Evolutionary conservation across 2,888 invertebrate species (phyloP).

Genomic region (Eretmocerus hayati): DNA sequence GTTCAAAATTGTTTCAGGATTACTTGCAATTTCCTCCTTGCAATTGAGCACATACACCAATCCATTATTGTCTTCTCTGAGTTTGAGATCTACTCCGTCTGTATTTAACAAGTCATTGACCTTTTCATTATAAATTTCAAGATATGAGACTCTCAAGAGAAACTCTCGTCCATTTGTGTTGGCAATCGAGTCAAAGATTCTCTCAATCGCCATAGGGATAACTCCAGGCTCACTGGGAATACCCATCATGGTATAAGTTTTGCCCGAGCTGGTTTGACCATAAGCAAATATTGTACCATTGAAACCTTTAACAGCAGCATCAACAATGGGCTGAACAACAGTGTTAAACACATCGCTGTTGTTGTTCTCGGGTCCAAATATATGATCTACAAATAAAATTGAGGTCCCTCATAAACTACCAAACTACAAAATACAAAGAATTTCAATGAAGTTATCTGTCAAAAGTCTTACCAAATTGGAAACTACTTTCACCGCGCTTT

Average conservation of each 20-base stretch:
- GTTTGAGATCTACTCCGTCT: slow-evolving; percentile 56
- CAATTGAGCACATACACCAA: slow-evolving; percentile 57
- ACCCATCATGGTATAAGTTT: slow-evolving; percentile 81
- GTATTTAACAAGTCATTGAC: slow-evolving; percentile 69
- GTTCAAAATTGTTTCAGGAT: slow-evolving; percentile 56
- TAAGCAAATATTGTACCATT: slow-evolving; percentile 89
- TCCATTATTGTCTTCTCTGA: slow-evolving; percentile 58
- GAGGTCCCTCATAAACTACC: neutral
- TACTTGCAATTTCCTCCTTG: slow-evolving; percentile 58
- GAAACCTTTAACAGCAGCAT: slow-evolving; percentile 65
- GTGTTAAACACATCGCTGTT: slow-evolving; percentile 61
- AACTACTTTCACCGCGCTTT: slow-evolving; percentile 35
- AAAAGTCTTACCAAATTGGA: slow-evolving; percentile 36
- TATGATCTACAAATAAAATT: slow-evolving; percentile 55
- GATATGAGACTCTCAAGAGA: slow-evolving; percentile 72
- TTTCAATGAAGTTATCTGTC: neutral
- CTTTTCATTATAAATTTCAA: slow-evolving; percentile 85
- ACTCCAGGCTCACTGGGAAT: slow-evolving; percentile 63
- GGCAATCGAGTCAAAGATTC: slow-evolving; percentile 63
- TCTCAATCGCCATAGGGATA: slow-evolving; percentile 63
- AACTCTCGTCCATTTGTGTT: slow-evolving; percentile 62
- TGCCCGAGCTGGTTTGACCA: slow-evolving; percentile 86
- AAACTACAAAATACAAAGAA: neutral
- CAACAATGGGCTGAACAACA: slow-evolving; percentile 65
- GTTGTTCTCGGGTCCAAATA: slow-evolving; percentile 56